Evolutionary conservation across 2,113 vertebrate genomes (phyloP).

Genomic region (Melanotaenia duboulayi): DNA sequence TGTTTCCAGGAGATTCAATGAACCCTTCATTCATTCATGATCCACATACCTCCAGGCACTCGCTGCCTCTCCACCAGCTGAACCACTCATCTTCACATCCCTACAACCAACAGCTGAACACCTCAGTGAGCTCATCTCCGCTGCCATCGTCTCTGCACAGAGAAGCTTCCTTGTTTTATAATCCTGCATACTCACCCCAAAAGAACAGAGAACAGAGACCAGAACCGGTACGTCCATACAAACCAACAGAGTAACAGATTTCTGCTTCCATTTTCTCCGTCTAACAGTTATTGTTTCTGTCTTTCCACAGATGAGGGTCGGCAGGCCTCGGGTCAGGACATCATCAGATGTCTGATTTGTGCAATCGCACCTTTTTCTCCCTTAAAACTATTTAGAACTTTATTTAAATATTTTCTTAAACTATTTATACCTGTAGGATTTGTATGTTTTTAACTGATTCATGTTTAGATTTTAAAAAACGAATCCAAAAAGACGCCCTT

Average conservation of each 20-base stretch:
- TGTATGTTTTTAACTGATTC: too few relatives aligned
- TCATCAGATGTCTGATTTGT: not conserved
- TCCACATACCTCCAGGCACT: too few relatives aligned
- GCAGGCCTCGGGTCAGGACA: not conserved
- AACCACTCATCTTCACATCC: too few relatives aligned
- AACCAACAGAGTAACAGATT: not conserved
- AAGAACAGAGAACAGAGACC: too few relatives aligned
- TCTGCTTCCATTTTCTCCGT: not conserved
- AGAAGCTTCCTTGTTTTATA: not conserved
- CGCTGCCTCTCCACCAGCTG: not conserved
- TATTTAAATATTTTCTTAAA: too few relatives aligned
- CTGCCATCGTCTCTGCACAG: not conserved
- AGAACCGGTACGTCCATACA: not conserved
- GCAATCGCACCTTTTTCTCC: too few relatives aligned
- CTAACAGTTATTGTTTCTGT: not conserved
- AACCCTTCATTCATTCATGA: not conserved
- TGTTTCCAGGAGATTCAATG: not conserved
- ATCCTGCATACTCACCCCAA: not conserved
- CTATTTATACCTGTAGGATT: too few relatives aligned
- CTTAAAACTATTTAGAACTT: too few relatives aligned
- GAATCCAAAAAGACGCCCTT: too few relatives aligned
- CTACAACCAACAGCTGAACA: too few relatives aligned
- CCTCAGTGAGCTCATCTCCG: too few relatives aligned
- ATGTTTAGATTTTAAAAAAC: too few relatives aligned
- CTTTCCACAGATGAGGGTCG: not conserved